Conservation (phyloP, 2,113 vertebrate species). For the Chaetorhynchus papuensis region DNA sequence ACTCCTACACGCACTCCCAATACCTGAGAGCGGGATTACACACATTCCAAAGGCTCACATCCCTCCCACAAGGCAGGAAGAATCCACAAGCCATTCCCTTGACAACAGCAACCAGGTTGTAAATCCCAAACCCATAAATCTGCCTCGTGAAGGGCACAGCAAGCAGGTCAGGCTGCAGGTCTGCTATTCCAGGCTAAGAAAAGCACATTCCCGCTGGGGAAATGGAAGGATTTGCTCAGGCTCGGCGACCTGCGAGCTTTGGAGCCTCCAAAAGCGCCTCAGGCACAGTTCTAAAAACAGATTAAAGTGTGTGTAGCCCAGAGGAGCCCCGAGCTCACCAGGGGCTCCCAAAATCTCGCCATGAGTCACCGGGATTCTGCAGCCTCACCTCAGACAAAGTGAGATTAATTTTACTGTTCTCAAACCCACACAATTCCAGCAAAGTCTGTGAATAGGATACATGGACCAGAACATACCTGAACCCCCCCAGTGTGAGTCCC, state of each 20-base stretch:
- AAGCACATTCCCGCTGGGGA: background rate
- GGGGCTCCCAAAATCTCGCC: accelerated
- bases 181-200: background rate
- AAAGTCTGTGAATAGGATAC: background rate
- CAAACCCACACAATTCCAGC: background rate
- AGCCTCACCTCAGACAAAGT: background rate
- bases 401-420: background rate
- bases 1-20: accelerated
- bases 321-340: background rate
- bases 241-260: accelerated
- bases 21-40: background rate
- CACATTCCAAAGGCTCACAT: background rate
- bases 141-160: background rate
- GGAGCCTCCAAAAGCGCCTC: accelerated
- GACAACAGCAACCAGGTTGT: background rate
- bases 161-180: background rate
- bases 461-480: accelerated
- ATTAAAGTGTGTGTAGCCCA: background rate
- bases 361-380: accelerated
- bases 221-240: background rate
- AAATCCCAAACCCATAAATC: background rate
- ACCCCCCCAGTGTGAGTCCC: accelerated
- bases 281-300: background rate
- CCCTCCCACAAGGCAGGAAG: background rate
- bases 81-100: background rate